Evolutionary conservation across 2,888 invertebrate species (phyloP).

Genomic region (Nebria salina): DNA sequence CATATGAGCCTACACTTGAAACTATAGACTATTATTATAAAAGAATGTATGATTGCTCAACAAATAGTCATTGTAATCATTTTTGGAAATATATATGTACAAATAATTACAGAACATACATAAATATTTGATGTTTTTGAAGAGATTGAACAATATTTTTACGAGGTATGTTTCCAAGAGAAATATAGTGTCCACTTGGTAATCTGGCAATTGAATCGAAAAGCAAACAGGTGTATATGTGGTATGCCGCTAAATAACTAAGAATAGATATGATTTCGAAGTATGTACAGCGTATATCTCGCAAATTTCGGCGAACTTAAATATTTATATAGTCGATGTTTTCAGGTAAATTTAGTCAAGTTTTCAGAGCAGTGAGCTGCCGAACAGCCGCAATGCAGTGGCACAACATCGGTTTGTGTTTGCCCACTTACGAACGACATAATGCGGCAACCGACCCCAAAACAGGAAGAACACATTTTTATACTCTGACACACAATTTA

Average conservation of each 20-base stretch:
- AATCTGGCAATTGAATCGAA: slow-evolving; percentile 9
- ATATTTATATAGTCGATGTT: slow-evolving; percentile 29
- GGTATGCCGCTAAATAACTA: slow-evolving; percentile 26
- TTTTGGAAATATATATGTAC: no score
- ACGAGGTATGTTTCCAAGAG: no score
- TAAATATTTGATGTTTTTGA: no score
- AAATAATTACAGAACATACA: no score
- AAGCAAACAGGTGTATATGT: slow-evolving; percentile 30
- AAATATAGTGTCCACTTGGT: slow-evolving; percentile 21
- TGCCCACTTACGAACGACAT: slow-evolving; percentile 24
- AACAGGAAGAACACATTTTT: slow-evolving; percentile 15
- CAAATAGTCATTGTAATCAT: no score
- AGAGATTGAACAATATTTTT: no score
- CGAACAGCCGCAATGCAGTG: slow-evolving; percentile 29
- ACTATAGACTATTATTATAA: background rate
- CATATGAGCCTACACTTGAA: background rate
- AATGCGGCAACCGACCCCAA: slow-evolving; percentile 28
- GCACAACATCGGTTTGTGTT: slow-evolving; percentile 20
- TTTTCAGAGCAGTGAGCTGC: slow-evolving; percentile 13
- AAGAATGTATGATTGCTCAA: no score
- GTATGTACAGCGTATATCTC: background rate
- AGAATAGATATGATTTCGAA: slow-evolving; percentile 24
- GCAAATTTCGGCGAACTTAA: slow-evolving; percentile 20
- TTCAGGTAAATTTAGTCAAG: slow-evolving; percentile 28
- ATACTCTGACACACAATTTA: slow-evolving; percentile 13